Conservation (phyloP, 2,888 invertebrate genomes). For the Drosophila greeni region DNA sequence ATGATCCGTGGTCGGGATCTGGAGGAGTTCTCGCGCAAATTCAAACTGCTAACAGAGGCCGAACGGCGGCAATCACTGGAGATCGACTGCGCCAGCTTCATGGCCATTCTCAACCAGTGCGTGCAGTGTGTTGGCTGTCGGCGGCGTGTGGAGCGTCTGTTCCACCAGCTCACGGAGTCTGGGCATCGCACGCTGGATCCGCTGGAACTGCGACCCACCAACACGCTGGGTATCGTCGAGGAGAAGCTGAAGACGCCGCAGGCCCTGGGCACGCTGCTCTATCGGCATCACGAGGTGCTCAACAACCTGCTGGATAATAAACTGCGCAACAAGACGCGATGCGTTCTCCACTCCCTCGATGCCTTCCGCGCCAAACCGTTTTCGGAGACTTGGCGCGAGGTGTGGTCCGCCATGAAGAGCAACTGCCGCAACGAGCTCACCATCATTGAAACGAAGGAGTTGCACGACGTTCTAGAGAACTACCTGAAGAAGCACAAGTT, state of each 20-base stretch:
- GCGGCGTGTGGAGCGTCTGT: slow-evolving; percentile 93
- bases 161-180: slow-evolving; percentile 90
- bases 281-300: slow-evolving; percentile 90
- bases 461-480: slow-evolving; percentile 91
- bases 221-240: slow-evolving; percentile 88
- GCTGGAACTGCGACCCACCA: slow-evolving; percentile 86
- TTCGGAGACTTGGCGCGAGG: slow-evolving; percentile 88
- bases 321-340: slow-evolving; percentile 92
- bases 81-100: slow-evolving; percentile 89
- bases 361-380: slow-evolving; percentile 88
- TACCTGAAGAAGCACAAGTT: slow-evolving; percentile 96
- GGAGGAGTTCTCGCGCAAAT: slow-evolving; percentile 91
- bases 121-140: slow-evolving; percentile 97
- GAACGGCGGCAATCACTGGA: slow-evolving; percentile 90
- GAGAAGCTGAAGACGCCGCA: slow-evolving; percentile 89
- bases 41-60: slow-evolving; percentile 85
- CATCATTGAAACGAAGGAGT: slow-evolving; percentile 89
- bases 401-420: slow-evolving; percentile 91
- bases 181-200: slow-evolving; percentile 94
- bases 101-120: slow-evolving; percentile 91
- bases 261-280: slow-evolving; percentile 89
- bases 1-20: slow-evolving; percentile 89
- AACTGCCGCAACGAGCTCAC: slow-evolving; percentile 91
- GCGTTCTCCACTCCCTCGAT: slow-evolving; percentile 93
- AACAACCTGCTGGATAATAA: slow-evolving; percentile 89